Evolutionary conservation across 2,888 invertebrate genomes (phyloP), one percentile per base, ranked within the genome.

Genomic region (Tricholauxania praeusta): DNA sequence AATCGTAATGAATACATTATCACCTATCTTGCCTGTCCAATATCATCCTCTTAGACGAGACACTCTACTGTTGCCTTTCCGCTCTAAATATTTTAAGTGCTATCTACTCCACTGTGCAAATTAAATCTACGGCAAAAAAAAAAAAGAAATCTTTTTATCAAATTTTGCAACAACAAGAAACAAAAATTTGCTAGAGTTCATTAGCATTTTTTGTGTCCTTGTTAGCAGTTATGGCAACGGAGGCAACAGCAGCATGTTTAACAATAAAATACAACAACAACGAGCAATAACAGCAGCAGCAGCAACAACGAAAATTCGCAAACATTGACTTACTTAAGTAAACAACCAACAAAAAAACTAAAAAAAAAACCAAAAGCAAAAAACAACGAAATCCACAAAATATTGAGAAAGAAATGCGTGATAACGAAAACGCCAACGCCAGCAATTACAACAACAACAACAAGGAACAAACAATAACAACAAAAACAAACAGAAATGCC

Each of bases 331-430:
- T 63, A 48, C 63, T 63, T 47, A 63, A 49, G 48, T 49, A 63
- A 48, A 48, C 63, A 48, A 49, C 48, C 49, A 17, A 49, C 48
- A 22, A 17, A 57, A 57, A 28, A 22, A 57, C 10, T 62, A 71
- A 60, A 71, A 70, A 63, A 63, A 28, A 22, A n/a, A n/a, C n/a
- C 60, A 60, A 49, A 22, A 47, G 53, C n/a, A 14, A 69, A 64
- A n/a, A 48, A 66, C 28, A 63, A 17, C 64, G 65, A 52, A 66
- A 64, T 49, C 48, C 10, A 68, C 6, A n/a, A 19, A 72, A 51
- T 48, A 71, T 57, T 47, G 32, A 47, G 7, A 71, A 60, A 66
- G 67, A 62, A 64, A 71, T 39, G 39, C 39, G 39, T 39, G 39
- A 39, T 63, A 49, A 17, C 63, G 2, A 63, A 57, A 57, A 14